Evolutionary conservation across 2,113 vertebrate genomes (phyloP).

Genomic region (mouse (Mus musculus)): DNA sequence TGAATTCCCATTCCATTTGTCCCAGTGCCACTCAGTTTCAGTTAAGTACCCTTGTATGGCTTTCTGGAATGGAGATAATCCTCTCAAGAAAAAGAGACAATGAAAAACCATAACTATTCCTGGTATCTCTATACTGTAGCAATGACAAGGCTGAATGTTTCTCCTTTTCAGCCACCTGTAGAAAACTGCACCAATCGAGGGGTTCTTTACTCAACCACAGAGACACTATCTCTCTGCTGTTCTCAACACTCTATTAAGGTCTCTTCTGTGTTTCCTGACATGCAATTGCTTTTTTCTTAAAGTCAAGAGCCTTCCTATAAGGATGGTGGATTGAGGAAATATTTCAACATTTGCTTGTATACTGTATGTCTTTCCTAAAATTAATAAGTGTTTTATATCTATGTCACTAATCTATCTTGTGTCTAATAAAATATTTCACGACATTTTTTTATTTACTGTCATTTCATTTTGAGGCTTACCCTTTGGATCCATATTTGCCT

Average conservation of each 20-base stretch:
- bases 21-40: background rate
- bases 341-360: background rate
- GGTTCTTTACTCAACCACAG: background rate
- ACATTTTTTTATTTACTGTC: background rate
- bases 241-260: background rate
- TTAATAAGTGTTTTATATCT: background rate
- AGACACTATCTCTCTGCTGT: background rate
- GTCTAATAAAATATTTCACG: background rate
- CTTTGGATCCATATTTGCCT: accelerated
- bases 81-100: background rate
- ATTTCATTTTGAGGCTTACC: background rate
- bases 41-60: background rate
- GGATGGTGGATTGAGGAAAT: background rate
- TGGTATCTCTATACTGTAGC: background rate
- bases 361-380: background rate
- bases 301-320: background rate
- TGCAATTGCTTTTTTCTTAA: background rate
- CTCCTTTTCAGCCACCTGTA: background rate
- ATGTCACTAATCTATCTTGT: background rate
- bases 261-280: background rate
- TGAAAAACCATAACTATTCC: background rate
- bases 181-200: background rate
- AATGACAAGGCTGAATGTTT: background rate
- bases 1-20: too few species aligned
- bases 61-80: background rate